Evolutionary conservation across 1,140 invertebrate genomes (phyloP).

Genomic region (Cherax destructor): DNA sequence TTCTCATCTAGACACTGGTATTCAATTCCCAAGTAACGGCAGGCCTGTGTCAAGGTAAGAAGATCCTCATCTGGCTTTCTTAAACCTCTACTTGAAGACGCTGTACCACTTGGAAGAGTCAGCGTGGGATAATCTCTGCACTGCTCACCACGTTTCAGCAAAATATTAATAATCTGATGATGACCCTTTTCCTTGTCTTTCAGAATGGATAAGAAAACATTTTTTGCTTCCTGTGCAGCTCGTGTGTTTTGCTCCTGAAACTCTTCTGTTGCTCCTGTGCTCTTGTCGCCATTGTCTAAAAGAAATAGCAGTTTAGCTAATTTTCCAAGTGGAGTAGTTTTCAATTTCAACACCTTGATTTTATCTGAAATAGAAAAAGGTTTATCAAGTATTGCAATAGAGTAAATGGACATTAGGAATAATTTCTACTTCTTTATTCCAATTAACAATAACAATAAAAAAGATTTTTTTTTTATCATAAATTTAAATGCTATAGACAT

Average conservation of each 20-base stretch:
- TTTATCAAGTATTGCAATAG: too few species aligned
- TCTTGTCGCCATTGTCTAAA: conserved; percentile 28
- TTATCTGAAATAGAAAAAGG: too few species aligned
- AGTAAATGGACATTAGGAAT: too few species aligned
- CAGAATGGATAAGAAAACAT: not conserved
- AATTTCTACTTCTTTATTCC: too few species aligned
- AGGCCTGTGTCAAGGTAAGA: conserved; percentile 8
- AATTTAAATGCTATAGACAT: too few species aligned
- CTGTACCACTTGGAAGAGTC: not conserved
- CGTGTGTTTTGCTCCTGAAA: not conserved
- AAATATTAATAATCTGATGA: not conserved
- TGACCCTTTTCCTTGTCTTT: not conserved
- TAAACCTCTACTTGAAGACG: not conserved
- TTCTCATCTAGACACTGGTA: conserved; percentile 19
- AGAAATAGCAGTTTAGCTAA: conserved; percentile 25
- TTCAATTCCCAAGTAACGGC: not conserved
- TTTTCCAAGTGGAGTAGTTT: not conserved
- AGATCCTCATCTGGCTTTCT: conserved; percentile 3
- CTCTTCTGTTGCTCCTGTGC: not conserved
- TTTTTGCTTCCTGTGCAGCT: not conserved
- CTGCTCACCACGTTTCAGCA: not conserved
- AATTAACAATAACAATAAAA: too few species aligned
- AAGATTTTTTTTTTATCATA: too few species aligned
- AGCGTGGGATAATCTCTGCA: not conserved
- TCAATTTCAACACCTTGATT: too few species aligned